phyloP scores from a whole-genome alignment of 2,888 invertebrate genomes.

The Drosophila tripunctata region DNA sequence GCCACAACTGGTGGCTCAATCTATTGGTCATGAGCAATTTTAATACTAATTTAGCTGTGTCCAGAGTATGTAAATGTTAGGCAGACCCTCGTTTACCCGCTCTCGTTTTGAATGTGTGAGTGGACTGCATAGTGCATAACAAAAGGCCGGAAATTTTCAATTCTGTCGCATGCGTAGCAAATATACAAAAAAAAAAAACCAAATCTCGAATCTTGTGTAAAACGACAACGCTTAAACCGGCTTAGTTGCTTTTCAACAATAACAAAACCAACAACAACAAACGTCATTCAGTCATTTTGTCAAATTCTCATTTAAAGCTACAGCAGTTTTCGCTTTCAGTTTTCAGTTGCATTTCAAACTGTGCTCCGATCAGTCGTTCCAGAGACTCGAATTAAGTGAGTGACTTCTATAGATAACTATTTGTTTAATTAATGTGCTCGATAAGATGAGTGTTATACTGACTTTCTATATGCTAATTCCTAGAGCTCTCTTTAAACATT shows the following conservation, averaged over 20 bases:
- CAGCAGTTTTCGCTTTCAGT: conserved; percentile 34
- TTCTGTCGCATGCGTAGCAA: conserved; percentile 49
- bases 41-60: background rate
- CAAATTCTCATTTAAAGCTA: conserved; percentile 31
- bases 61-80: background rate
- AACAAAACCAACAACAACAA: conserved; percentile 5
- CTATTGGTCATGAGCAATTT: no score
- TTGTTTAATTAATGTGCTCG: background rate
- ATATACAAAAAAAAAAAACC: background rate
- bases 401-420: conserved; percentile 14
- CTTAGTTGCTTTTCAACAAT: conserved; percentile 37
- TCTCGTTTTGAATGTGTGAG: background rate
- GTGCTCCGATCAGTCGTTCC: conserved; percentile 36
- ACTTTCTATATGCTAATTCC: conserved; percentile 46
- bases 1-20: no score
- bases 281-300: conserved; percentile 23
- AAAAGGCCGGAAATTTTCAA: conserved; percentile 75
- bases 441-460: background rate
- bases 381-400: conserved; percentile 18
- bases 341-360: conserved; percentile 60
- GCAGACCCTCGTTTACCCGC: background rate
- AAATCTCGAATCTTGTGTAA: conserved; percentile 33
- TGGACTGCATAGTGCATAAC: conserved; percentile 32
- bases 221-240: conserved; percentile 56
- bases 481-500: background rate